Evolutionary conservation across 2,797 vertebrate species (phyloP).

Genomic region (Pempheris klunzingeri): DNA sequence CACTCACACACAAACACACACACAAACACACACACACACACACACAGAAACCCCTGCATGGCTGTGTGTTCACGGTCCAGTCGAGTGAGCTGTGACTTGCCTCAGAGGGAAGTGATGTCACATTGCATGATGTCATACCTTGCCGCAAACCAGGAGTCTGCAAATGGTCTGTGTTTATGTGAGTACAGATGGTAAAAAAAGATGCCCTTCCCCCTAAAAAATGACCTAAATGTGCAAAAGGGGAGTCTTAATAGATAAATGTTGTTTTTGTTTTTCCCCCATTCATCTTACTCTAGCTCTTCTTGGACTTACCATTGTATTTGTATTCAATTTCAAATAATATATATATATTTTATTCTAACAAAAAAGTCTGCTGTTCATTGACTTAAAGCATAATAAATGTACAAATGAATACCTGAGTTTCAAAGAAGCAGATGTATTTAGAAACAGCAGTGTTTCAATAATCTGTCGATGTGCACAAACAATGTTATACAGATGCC

Average conservation of each 20-base stretch:
- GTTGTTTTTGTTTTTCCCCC: not conserved
- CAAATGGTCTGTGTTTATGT: conserved; percentile 61
- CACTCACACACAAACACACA: conserved; percentile 36
- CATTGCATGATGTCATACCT: conserved; percentile 76
- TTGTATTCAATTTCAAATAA: not conserved
- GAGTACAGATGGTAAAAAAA: conserved; percentile 57
- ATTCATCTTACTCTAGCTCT: not conserved
- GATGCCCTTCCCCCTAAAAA: conserved; percentile 34
- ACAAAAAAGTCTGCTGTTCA: not conserved
- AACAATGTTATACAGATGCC: not conserved
- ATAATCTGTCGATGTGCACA: not conserved
- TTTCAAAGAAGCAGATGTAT: not conserved
- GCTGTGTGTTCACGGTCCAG: conserved; percentile 72
- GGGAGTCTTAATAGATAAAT: conserved; percentile 25
- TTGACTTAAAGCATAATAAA: not conserved
- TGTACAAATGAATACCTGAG: not conserved
- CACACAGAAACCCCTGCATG: conserved; percentile 41
- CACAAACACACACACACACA: conserved; percentile 35
- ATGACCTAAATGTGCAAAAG: conserved; percentile 64
- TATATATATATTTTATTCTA: not conserved
- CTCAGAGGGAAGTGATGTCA: conserved; percentile 82
- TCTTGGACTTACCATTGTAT: not conserved
- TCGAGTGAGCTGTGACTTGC: conserved; percentile 75
- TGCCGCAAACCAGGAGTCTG: conserved; percentile 58
- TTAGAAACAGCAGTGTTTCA: not conserved